Base-by-base conservation (phyloP, 2,113 vertebrate genomes). In the Albula goreensis region DNA sequence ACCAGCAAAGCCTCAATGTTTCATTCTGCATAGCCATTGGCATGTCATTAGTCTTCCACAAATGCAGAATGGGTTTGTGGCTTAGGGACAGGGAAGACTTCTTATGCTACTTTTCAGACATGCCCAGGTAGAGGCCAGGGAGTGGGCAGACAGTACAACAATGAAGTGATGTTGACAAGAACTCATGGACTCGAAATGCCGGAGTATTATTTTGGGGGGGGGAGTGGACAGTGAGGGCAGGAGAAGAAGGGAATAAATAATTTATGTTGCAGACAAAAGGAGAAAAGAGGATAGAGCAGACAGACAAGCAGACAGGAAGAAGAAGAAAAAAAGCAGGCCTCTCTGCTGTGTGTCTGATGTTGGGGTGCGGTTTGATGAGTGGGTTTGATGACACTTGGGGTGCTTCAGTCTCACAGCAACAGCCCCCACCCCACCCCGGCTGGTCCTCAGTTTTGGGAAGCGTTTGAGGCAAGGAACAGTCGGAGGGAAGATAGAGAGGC, bases 401-500 rank as follows among this genome's bases (percentile, higher is more conserved):
- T 63, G 66, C 83, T 52, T 50, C 50, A 51, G 49, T 84, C 12
- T 74, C n/a, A 6, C 49, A n/a, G 17, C n/a, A 50, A 52, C 53
- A 66, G 2, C 41, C 25, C 51, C 4, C 50, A 12, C 50, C 19
- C 41, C 3, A 56, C 12, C 56, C 56, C 57, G 25, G 25, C 57
- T 48, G 41, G 5, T 0, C 48, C 51, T 57, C 17, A 13, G 8
- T 22, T 74, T 74, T 8, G 8, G 70, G n/a, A 31, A 31, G 87
- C 87, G 79, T 83, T 57, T 87, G 51, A 83, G 89, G 60, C 25
- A 49, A 12, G 60, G 83, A 31, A 8, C 12, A 41, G 25, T 11
- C 41, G 22, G 81, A 19, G 78, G 78, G 31, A 12, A 70, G 90
- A 91, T 89, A 87, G 90, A 88, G 90, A 88, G 87, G 88, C 56